Conservation (phyloP, 2,797 vertebrate species). For the Malacoctenus gilli region DNA sequence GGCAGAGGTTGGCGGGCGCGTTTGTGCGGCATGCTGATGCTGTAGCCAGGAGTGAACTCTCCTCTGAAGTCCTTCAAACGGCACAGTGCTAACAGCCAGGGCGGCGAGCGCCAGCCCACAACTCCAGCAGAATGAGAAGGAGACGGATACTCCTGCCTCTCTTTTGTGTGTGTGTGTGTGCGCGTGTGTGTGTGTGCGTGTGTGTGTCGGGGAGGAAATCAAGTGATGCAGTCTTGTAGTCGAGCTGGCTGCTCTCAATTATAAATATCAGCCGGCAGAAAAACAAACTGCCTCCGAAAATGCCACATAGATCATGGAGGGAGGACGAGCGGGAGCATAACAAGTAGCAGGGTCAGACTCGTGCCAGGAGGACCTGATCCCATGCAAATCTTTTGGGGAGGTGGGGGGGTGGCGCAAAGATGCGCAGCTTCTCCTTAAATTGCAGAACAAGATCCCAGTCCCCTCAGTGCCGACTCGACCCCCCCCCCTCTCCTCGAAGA, state of each 20-base stretch:
- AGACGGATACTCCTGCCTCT: not conserved
- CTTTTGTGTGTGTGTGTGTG: too few relatives aligned
- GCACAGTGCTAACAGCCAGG: conserved; percentile 10
- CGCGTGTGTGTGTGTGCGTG: too few relatives aligned
- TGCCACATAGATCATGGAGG: conserved; percentile 6
- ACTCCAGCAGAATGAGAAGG: conserved; percentile 5
- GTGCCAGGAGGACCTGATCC: conserved; percentile 10
- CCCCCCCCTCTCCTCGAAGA: conserved; percentile 2
- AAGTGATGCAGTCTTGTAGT: conserved; percentile 25
- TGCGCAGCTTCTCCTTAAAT: conserved; percentile 10
- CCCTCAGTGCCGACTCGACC: too few relatives aligned
- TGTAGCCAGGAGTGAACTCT: conserved; percentile 42
- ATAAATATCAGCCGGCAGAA: conserved; percentile 14
- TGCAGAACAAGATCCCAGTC: conserved; percentile 18
- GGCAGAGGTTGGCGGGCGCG: conserved; percentile 27
- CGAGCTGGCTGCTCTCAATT: conserved; percentile 22
- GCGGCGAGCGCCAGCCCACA: conserved; percentile 6
- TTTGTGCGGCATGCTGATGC: conserved; percentile 15
- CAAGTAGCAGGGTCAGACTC: not conserved
- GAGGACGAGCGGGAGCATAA: not conserved
- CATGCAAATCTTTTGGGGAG: conserved; percentile 10
- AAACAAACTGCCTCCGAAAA: conserved; percentile 20
- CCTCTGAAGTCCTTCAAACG: conserved; percentile 42
- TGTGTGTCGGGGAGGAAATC: conserved; percentile 10
- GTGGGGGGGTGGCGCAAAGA: too few relatives aligned